Evolutionary conservation across 2,113 vertebrate species (phyloP).

Genomic region (Oriolus oriolus): DNA sequence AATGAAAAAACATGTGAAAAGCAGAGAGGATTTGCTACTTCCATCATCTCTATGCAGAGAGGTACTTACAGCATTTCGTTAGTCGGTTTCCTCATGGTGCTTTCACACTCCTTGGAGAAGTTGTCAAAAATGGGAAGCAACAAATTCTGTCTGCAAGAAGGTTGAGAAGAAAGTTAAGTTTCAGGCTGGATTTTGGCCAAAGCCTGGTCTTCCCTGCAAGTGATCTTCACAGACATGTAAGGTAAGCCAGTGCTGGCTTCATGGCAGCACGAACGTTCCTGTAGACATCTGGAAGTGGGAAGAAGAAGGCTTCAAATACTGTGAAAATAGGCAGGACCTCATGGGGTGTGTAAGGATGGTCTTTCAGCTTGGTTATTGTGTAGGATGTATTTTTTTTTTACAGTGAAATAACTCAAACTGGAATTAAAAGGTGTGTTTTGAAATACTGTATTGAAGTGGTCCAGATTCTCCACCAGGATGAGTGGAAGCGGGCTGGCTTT

Average conservation of each 20-base stretch:
- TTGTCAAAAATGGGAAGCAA: slow-evolving; percentile 78
- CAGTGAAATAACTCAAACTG: neutral
- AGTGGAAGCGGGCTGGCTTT: neutral
- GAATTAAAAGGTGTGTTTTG: neutral
- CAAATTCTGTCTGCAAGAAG: slow-evolving; percentile 77
- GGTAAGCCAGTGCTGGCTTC: neutral
- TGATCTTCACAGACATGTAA: neutral
- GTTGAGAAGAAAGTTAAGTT: slow-evolving; percentile 27
- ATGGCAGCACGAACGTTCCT: neutral
- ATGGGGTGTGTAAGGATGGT: neutral
- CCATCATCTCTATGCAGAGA: neutral
- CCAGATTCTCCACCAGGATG: neutral
- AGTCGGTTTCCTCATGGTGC: slow-evolving; percentile 42
- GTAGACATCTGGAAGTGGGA: neutral
- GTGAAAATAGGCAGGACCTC: neutral
- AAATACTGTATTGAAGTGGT: neutral
- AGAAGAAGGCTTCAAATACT: neutral
- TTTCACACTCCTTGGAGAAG: slow-evolving; percentile 81
- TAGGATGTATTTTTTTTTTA: neutral
- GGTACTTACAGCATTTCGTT: slow-evolving; percentile 79
- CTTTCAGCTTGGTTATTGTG: neutral
- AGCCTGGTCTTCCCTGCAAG: neutral
- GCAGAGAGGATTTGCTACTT: neutral
- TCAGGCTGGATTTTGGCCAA: neutral
- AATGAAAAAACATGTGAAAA: neutral